phyloP scores from a whole-genome alignment of 2,113 vertebrate genomes.

The Trogon melanurus region DNA sequence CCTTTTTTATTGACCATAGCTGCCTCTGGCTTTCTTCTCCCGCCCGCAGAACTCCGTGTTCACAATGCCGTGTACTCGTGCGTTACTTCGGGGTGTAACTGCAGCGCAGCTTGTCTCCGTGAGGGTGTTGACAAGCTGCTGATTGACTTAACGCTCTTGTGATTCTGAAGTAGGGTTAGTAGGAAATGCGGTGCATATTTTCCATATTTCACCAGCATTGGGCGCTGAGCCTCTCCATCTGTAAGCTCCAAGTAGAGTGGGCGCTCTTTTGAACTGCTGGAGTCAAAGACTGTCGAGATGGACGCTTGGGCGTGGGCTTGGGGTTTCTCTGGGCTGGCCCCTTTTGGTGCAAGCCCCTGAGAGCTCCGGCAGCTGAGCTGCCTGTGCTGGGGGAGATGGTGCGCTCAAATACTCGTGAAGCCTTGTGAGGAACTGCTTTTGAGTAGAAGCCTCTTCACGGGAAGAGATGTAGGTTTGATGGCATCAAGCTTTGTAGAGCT shows the following conservation, averaged over 20 bases:
- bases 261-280: background rate
- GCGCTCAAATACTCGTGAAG: rapidly evolving
- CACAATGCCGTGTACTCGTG: background rate
- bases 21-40: background rate
- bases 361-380: background rate
- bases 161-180: background rate
- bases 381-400: too few species aligned
- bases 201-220: background rate
- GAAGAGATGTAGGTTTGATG: background rate
- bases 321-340: background rate
- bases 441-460: background rate
- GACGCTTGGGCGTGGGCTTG: rapidly evolving
- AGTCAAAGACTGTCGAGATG: background rate
- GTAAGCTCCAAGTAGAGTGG: background rate
- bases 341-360: background rate
- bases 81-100: background rate
- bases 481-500: background rate
- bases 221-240: background rate
- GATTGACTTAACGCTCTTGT: background rate
- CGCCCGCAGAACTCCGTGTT: background rate
- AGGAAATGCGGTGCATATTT: rapidly evolving
- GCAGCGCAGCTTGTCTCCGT: background rate
- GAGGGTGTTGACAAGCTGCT: background rate
- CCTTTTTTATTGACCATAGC: background rate
- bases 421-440: background rate